Base-by-base conservation (phyloP, 2,113 vertebrate genomes). In the Limanda limanda region DNA sequence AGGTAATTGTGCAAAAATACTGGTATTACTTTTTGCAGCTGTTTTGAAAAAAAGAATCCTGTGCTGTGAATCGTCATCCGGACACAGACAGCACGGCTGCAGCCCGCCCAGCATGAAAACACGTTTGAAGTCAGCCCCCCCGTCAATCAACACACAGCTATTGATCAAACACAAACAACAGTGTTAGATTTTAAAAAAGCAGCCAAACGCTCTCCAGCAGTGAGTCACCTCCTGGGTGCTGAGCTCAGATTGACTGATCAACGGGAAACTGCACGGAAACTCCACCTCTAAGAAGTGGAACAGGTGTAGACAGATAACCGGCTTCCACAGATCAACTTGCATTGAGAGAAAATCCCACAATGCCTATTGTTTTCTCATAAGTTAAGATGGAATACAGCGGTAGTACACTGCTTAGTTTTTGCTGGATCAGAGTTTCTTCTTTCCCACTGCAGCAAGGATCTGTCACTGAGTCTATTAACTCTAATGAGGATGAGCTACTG, bases 81-180 rank as follows among this genome's bases (percentile, higher is more conserved):
- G 35, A 37, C 35, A 37, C 35, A 37, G 35, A 37, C 35, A 37
- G 35, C 35, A 37, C 35, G 9, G 35, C 35, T 37, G 35, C 8
- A 71, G 20, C 24, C 52, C 25, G 37, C 52, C 23, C 51, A 27
- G 74, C 23, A 23, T 45, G 25, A 31, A 42, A 45, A 59, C 60
- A 51, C 15, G 6, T 60, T 24, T 61, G 63, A 61, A 56, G 47
- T 31, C 58, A 21, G 45, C 18, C 45, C 14, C 13, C 13, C 13
- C 45, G 7, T 47, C 45, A 47, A 17, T 47, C 58, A 17, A 25
- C 27, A 21, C 14, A 12, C 11, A 35, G 52, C 59, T 45, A 56
- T 61, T 37, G 71, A 80, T 63, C 51, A 45, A 21, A 31, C 42
- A 65, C 45, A 47, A 47, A 47, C 45, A 47, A 47, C 45, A 13